phyloP scores from a whole-genome alignment of 1,140 invertebrate species.

The Bacillus rossius region DNA sequence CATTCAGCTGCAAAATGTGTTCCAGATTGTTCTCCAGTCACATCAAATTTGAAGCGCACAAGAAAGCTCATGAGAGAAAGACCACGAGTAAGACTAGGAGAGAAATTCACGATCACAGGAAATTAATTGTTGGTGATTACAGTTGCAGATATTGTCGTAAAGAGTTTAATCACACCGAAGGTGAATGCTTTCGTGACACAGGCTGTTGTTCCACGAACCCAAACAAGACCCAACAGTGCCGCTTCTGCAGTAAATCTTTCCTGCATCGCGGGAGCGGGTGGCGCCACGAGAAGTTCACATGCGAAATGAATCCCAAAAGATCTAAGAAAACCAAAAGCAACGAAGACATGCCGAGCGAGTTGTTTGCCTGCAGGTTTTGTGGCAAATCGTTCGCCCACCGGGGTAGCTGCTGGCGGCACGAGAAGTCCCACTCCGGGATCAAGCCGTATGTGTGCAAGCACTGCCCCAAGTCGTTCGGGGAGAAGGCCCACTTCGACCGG shows the following conservation, averaged over 20 bases:
- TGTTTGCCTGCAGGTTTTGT: neutral
- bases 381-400: neutral
- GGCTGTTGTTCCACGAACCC: too few species aligned
- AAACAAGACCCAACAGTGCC: neutral
- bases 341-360: neutral
- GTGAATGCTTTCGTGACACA: too few species aligned
- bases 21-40: neutral
- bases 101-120: too few species aligned
- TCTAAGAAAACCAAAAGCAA: neutral
- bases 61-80: neutral
- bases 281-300: conserved; percentile 1
- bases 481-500: neutral
- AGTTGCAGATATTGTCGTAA: too few species aligned
- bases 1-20: neutral
- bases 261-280: conserved; percentile 1
- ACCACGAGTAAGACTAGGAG: too few species aligned
- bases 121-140: too few species aligned
- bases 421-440: neutral
- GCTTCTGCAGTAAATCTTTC: neutral
- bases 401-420: neutral
- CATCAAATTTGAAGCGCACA: neutral
- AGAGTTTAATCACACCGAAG: too few species aligned
- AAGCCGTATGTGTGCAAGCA: conserved; percentile 3
- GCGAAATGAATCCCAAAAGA: neutral
- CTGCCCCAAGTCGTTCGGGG: conserved; percentile 1